Evolutionary conservation across 2,797 vertebrate species (phyloP).

Genomic region (Babyrousa celebensis): DNA sequence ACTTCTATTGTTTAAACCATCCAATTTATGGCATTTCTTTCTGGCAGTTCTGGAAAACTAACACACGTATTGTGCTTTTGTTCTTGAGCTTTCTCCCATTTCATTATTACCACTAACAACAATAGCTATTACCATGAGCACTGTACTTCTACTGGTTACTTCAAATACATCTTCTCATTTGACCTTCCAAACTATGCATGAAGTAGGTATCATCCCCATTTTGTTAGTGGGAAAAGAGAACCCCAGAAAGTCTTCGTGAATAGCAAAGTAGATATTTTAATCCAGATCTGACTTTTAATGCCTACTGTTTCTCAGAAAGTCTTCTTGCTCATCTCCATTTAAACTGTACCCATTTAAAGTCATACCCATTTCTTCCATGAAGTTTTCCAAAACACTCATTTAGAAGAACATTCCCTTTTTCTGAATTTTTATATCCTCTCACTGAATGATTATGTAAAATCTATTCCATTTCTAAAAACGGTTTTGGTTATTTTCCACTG

Average conservation of each 20-base stretch:
- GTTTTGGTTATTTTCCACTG: conserved; percentile 21
- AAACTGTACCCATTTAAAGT: background rate
- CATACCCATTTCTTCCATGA: background rate
- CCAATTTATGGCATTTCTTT: background rate
- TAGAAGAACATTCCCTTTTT: conserved; percentile 22
- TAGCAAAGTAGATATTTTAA: background rate
- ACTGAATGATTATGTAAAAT: background rate
- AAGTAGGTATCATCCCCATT: background rate
- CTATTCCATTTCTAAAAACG: background rate
- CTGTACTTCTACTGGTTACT: background rate
- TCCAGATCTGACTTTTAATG: conserved; percentile 6
- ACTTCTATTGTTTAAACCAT: background rate
- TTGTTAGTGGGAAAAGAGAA: background rate
- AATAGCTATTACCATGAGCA: background rate
- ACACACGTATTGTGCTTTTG: background rate
- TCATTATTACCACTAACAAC: background rate
- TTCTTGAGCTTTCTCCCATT: background rate
- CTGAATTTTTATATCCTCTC: background rate
- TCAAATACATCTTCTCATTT: background rate
- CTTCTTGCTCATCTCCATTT: background rate
- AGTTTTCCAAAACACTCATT: conserved; percentile 16
- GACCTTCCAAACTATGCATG: background rate
- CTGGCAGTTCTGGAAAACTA: background rate
- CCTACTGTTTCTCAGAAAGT: background rate
- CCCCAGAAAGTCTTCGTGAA: background rate